Evolutionary conservation across 2,888 invertebrate genomes (phyloP).

Genomic region (Drosophila anomalata): DNA sequence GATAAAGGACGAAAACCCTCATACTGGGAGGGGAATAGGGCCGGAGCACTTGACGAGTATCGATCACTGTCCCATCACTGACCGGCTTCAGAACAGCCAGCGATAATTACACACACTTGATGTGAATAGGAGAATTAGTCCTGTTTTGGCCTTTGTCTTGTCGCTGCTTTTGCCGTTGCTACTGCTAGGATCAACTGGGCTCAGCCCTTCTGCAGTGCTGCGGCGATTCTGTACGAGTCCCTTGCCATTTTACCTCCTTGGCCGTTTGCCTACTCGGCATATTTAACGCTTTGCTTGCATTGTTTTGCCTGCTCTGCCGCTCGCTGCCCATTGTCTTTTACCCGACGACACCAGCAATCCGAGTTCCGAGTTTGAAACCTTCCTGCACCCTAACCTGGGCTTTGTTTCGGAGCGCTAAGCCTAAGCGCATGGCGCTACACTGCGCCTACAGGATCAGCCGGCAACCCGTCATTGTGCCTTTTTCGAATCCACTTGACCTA

Average conservation of each 20-base stretch:
- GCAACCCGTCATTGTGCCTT: constrained; percentile 55
- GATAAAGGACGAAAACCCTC: constrained; percentile 28
- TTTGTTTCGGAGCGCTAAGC: constrained; percentile 36
- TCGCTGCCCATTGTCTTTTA: constrained; percentile 41
- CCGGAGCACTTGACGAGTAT: constrained; percentile 47
- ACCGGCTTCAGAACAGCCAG: neutral
- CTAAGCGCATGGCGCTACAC: constrained; percentile 71
- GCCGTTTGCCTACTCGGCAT: constrained; percentile 48
- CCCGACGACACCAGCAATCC: neutral
- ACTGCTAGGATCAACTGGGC: constrained; percentile 34
- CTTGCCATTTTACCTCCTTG: constrained; percentile 6
- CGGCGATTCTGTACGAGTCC: neutral
- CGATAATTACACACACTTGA: constrained; percentile 69
- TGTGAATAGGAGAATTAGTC: constrained; percentile 75
- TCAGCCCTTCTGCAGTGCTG: neutral
- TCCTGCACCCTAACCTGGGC: neutral
- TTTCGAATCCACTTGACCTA: constrained; percentile 69
- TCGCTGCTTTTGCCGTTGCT: constrained; percentile 30
- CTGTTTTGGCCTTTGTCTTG: constrained; percentile 62
- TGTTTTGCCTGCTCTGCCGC: constrained; percentile 69
- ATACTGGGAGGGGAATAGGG: neutral
- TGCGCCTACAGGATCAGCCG: constrained; percentile 55
- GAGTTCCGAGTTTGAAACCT: neutral
- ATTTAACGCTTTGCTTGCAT: constrained; percentile 69
- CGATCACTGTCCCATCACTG: constrained; percentile 41